A percentile compares a stretch with the other conserved stretches of the same genome.
These are phyloP conservation scores for Chalcosyrphus nemorum DNA, from an alignment of 2,888 invertebrate genomes.

Conservation along the genomic window DNA sequence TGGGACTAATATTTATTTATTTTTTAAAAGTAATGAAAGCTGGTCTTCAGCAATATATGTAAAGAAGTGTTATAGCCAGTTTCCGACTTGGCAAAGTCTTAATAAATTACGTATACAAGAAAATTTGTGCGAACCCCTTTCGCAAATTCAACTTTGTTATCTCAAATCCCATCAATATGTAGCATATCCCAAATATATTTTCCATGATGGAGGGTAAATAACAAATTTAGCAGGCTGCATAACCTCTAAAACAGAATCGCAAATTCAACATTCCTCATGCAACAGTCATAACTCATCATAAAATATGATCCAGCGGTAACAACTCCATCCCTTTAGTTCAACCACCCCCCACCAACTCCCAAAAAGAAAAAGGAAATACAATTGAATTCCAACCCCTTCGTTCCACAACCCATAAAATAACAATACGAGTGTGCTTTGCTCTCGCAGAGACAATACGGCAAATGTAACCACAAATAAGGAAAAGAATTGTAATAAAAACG, in stretches of 20 bases:
- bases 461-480: constrained; percentile 42
- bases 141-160: too few species aligned
- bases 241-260: not conserved
- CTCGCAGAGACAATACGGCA: constrained; percentile 31
- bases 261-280: constrained; percentile 34
- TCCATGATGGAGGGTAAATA: not conserved
- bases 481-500: constrained; percentile 43
- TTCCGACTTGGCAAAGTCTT: too few species aligned
- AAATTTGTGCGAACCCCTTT: too few species aligned
- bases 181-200: not conserved
- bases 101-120: too few species aligned
- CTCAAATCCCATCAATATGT: too few species aligned
- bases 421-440: constrained; percentile 17
- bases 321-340: not conserved
- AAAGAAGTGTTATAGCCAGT: too few species aligned
- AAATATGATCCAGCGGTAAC: constrained; percentile 30
- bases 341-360: not conserved
- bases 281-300: constrained; percentile 40
- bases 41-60: too few species aligned
- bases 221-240: not conserved
- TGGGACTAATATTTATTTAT: too few species aligned
- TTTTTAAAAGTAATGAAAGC: too few species aligned
- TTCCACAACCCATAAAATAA: constrained; percentile 34
- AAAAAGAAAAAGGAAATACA: constrained; percentile 18
- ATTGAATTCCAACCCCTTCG: constrained; percentile 45